Evolutionary conservation across 2,113 vertebrate species (phyloP), one percentile per base, ranked within the genome.

Genomic region (Misgurnus anguillicaudatus): DNA sequence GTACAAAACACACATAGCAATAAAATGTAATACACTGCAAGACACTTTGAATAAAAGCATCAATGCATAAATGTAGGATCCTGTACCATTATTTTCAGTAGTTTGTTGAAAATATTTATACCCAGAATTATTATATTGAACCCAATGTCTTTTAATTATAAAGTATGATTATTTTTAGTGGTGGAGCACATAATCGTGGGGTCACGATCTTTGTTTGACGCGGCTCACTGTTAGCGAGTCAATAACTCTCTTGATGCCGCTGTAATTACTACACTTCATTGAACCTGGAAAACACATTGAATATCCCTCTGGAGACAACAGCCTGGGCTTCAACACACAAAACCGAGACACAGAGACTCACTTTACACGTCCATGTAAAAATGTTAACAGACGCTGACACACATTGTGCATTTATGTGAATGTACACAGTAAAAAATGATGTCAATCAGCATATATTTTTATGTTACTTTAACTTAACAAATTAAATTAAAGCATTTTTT

Each of bases 241-340:
- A 39, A 62, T 61, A 17, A 36, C 31, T 19, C 72, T 62, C 72
- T 74, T 47, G 58, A 74, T 74, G 71, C 38, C 2, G 14, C 39
- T 24, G 57, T 62, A 74, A 74, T 74, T 62, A 62, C n/a, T 47
- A 47, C 72, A 74, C 72, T 17, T 9, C 55, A 61, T 10, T 74
- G 57, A 74, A 61, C 38, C 71, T 74, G 39, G 38, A 74, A 74
- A 61, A 61, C 57, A 47, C 39, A 31, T 21, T 45, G 21, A 62
- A 74, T 62, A 47, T 61, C 57, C 57, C 57, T 47, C 70, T 9
- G 31, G 41, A 74, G 72, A 74, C 19, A 24, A 47, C 19, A 74
- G 70, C 55, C n/a, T 9, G 41, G 19, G 0, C 1, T n/a, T 57
- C 17, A 57, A 57, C 53, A 57, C 17, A 57, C 51, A 16, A 57